Percentiles rank a stretch among this genome's conserved stretches.
Evolutionary conservation across 2,113 vertebrate species (phyloP).

Genomic region (Bufo gargarizans): DNA sequence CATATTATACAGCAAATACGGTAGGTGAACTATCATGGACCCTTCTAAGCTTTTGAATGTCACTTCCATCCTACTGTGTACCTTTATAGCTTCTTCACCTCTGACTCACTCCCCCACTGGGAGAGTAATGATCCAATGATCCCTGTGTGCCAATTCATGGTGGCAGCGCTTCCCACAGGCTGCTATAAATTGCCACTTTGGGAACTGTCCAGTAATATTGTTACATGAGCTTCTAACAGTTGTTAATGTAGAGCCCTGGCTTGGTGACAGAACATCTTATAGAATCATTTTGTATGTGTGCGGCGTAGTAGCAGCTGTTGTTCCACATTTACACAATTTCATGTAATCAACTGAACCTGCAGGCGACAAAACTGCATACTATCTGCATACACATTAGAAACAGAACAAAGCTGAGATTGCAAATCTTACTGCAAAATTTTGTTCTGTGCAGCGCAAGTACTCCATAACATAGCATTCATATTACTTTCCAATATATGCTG

Average conservation of each 20-base stretch:
- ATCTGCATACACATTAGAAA: neutral
- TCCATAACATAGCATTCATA: neutral
- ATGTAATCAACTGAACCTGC: conserved; percentile 1
- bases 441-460: neutral
- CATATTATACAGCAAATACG: too few species aligned
- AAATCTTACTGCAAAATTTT: neutral
- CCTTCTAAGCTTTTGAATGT: too few species aligned
- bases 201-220: too few species aligned
- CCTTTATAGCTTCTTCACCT: too few species aligned
- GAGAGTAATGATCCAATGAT: too few species aligned
- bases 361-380: neutral
- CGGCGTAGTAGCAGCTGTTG: neutral
- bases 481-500: neutral
- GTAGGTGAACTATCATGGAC: too few species aligned
- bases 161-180: too few species aligned
- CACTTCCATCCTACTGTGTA: too few species aligned
- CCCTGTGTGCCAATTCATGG: too few species aligned
- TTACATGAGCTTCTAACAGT: too few species aligned
- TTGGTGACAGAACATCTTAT: neutral
- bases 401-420: neutral
- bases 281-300: neutral
- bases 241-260: neutral
- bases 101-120: too few species aligned
- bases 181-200: too few species aligned
- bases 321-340: conserved; percentile 5